Base-by-base conservation (phyloP, 2,888 invertebrate genomes). In the Phaonia tiefii region DNA sequence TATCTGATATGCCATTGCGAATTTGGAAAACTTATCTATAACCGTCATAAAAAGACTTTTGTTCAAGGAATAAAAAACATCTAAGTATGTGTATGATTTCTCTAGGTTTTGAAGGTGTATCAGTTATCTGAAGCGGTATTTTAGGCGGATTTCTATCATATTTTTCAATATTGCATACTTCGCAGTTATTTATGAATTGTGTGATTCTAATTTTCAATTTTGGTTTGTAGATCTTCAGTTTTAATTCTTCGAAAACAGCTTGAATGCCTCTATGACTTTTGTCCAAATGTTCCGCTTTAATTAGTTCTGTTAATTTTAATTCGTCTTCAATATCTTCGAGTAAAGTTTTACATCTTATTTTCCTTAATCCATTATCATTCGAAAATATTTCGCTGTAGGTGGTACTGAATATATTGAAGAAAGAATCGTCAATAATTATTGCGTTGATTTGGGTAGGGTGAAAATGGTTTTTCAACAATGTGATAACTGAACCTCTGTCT, bases 71-170 rank as follows among this genome's bases (percentile, higher is more conserved):
- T 73, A 78, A 39, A 78, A 73, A 1, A 78, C 78, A 4, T 69
- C 69, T 8, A 78, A 31, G 17, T 69, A 78, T 42, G 17, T 69
- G 78, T 15, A 67, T 5, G 7, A 84, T 82, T 73, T 86, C 83
- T 5, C 83, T 76, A 2, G 86, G 86, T 78, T 77, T 83, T 0
- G 25, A 56, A 3, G 85, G 82, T 1, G 85, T 85, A 63, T 84
- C 83, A 0, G 83, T 86, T 4, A 86, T n/a, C 39, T 86, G 83
- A 8, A 83, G 83, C 39, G 77, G 70, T 13, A 75, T 79, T 60
- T 82, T 83, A 0, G 74, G 70, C 2, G 79, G 83, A 15, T 76
- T 72, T 66, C 82, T 58, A 2, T 70, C 82, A 44, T 83, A 82
- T 67, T 83, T 82, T 63, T 72, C 74, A 4, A 66, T 15, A 17